Percentiles rank a stretch among this genome's conserved stretches.
phyloP scores from a whole-genome alignment of 1,140 invertebrate genomes.

The Popillia japonica region DNA sequence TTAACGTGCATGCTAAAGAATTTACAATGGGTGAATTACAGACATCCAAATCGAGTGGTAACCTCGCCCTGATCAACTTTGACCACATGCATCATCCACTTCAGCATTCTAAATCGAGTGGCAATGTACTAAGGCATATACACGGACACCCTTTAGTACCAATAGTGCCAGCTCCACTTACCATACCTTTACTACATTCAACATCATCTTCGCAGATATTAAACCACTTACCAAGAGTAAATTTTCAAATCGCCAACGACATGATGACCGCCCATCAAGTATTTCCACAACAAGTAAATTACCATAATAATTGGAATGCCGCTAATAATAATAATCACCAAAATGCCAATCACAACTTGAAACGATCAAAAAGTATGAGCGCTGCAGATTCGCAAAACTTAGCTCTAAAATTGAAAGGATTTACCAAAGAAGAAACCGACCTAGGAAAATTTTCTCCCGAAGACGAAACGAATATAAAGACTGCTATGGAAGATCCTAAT shows the following conservation, averaged over 20 bases:
- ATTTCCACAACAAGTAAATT: constrained; percentile 46
- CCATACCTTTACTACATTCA: constrained; percentile 62
- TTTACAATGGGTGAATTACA: constrained; percentile 77
- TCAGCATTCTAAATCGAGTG: constrained; percentile 70
- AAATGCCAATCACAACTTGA: constrained; percentile 63
- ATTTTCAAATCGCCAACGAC: constrained; percentile 55
- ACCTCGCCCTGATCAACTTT: constrained; percentile 58
- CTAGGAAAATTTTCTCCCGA: constrained; percentile 73
- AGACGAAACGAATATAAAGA: constrained; percentile 74
- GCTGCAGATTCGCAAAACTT: constrained; percentile 69
- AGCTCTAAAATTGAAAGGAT: constrained; percentile 64
- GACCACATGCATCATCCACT: constrained; percentile 63
- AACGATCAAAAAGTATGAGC: constrained; percentile 83
- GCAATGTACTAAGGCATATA: constrained; percentile 65
- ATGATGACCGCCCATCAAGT: constrained; percentile 51
- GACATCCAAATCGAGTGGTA: constrained; percentile 70
- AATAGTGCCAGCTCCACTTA: constrained; percentile 53
- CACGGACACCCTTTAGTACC: constrained; percentile 57
- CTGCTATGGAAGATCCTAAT: constrained; percentile 83
- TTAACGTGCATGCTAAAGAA: constrained; percentile 86
- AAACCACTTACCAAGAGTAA: constrained; percentile 59
- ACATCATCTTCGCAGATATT: constrained; percentile 53
- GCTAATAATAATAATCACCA: constrained; percentile 41
- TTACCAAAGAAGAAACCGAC: constrained; percentile 72
- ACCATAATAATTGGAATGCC: constrained; percentile 23